Percentiles rank a stretch among this genome's conserved stretches.
Conservation (phyloP, 2,113 vertebrate species). For the Ardeotis arabs region DNA sequence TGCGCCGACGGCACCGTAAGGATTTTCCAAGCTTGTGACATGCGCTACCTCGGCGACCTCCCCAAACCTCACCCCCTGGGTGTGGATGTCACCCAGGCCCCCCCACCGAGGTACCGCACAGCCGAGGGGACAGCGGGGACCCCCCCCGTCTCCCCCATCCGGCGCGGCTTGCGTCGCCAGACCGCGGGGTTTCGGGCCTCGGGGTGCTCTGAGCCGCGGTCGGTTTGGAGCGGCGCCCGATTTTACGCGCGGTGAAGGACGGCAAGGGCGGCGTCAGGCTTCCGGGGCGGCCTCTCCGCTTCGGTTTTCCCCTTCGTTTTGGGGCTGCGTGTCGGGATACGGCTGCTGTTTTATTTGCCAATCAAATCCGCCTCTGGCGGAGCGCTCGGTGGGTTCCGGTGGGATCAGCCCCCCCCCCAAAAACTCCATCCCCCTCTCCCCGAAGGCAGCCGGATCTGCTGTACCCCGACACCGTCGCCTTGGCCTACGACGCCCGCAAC, state of each 20-base stretch:
- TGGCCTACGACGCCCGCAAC: constrained; percentile 79
- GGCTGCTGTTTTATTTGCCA: too few species aligned
- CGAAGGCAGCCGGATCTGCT: constrained; percentile 45
- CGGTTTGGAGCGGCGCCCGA: rapidly evolving
- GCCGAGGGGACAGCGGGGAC: too few species aligned
- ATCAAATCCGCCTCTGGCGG: too few species aligned
- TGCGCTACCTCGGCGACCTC: constrained; percentile 81
- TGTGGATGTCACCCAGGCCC: constrained; percentile 68
- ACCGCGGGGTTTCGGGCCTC: not conserved
- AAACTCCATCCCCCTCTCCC: not conserved
- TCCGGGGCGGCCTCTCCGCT: too few species aligned
- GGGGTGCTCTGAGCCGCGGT: not conserved
- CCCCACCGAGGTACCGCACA: constrained; percentile 64
- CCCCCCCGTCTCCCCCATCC: too few species aligned
- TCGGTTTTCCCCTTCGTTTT: too few species aligned
- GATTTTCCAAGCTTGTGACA: constrained; percentile 76
- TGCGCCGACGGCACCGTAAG: constrained; percentile 83
- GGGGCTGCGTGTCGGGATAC: too few species aligned
- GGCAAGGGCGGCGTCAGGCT: too few species aligned
- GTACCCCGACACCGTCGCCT: constrained; percentile 83
- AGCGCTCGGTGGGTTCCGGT: too few species aligned
- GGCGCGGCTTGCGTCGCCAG: rapidly evolving
- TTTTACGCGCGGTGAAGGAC: rapidly evolving
- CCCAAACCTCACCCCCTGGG: constrained; percentile 84
- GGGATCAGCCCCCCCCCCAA: too few species aligned